Percentiles rank a stretch among this genome's conserved stretches.
phyloP scores from a whole-genome alignment of 1,140 invertebrate genomes.

The Diabrotica virgifera region DNA sequence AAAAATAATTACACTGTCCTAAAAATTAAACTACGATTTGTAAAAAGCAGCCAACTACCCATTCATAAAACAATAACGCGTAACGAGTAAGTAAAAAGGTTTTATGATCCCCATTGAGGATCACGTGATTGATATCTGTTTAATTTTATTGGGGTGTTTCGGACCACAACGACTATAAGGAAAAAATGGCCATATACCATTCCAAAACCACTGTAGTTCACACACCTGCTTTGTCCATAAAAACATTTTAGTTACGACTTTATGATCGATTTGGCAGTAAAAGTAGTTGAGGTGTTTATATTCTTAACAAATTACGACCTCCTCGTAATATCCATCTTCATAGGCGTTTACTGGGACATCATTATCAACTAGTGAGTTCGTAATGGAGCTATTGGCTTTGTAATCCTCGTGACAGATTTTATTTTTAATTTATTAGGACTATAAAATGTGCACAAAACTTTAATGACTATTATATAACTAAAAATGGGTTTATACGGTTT shows the following conservation, averaged over 20 bases:
- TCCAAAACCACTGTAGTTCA: conserved; percentile 35
- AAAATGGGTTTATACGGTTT: too few relatives aligned
- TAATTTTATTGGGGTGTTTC: not conserved
- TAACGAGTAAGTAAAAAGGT: not conserved
- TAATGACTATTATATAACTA: too few relatives aligned
- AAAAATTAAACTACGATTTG: not conserved
- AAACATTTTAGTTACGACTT: conserved; percentile 43
- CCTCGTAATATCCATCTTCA: conserved; percentile 31
- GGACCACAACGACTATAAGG: conserved; percentile 4
- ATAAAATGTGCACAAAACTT: too few relatives aligned
- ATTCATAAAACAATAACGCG: conserved; percentile 2
- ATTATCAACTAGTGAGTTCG: not conserved
- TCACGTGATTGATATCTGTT: conserved; percentile 1
- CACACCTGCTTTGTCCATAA: conserved; percentile 40
- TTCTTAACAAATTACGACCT: conserved; percentile 42
- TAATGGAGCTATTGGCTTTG: too few relatives aligned
- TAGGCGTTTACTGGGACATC: not conserved
- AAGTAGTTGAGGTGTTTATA: conserved; percentile 43
- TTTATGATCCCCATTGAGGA: not conserved
- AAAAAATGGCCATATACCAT: conserved; percentile 22
- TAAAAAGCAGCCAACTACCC: not conserved
- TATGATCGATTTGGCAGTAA: conserved; percentile 45
- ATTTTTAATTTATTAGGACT: too few relatives aligned
- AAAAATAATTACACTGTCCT: not conserved
- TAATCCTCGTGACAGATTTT: too few relatives aligned